A percentile compares a stretch with the other conserved stretches of the same genome.
These are phyloP conservation scores for Danaus plexippus DNA, from an alignment of 1,140 invertebrate species.

Conservation along the genomic window DNA sequence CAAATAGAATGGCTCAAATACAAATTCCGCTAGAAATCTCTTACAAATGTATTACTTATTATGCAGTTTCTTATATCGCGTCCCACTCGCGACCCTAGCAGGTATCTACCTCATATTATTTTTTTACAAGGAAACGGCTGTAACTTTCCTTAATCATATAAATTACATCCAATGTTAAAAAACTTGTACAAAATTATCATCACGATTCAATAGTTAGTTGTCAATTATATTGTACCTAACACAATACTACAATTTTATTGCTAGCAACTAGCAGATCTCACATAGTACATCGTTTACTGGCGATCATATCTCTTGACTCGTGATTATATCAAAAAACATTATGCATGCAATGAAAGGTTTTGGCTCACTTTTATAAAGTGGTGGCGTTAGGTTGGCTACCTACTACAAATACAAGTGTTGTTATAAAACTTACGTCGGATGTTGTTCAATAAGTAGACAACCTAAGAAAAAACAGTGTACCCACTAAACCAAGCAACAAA, in stretches of 20 bases:
- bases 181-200: conserved; percentile 60
- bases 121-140: conserved; percentile 14
- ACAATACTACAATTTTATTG: conserved; percentile 68
- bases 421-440: not conserved
- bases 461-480: conserved; percentile 12
- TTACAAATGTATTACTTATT: conserved; percentile 41
- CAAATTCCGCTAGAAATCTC: conserved; percentile 53
- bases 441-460: conserved; percentile 3
- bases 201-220: conserved; percentile 49
- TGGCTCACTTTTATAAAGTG: conserved; percentile 45
- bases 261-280: conserved; percentile 66
- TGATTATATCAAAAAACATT: conserved; percentile 36
- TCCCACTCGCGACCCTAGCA: conserved; percentile 27
- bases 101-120: conserved; percentile 3
- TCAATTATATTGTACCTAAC: conserved; percentile 69
- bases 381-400: conserved; percentile 22
- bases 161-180: conserved; percentile 36
- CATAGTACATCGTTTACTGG: conserved; percentile 38
- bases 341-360: conserved; percentile 28
- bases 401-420: conserved; percentile 4
- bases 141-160: conserved; percentile 14
- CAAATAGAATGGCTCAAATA: conserved; percentile 54
- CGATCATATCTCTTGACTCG: conserved; percentile 42
- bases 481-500: conserved; percentile 38
- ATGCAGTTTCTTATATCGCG: conserved; percentile 47